Percentiles rank a stretch among this genome's conserved stretches.
Conservation (phyloP, 2,888 invertebrate species). For the Euproctis similis region DNA sequence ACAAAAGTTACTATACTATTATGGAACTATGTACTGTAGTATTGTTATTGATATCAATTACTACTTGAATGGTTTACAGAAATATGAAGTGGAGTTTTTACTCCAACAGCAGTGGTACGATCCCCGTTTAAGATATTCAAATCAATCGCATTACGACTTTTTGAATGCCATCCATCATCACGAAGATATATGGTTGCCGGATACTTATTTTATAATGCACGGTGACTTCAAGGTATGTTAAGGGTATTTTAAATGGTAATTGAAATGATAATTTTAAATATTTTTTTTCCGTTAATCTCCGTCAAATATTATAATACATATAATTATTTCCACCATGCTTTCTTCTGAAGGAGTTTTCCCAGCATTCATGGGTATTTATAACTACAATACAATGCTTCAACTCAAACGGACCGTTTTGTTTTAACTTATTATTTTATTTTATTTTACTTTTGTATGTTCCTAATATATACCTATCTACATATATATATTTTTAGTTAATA, state of each 20-base stretch:
- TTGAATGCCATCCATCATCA: conserved; percentile 95
- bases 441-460: too few relatives aligned
- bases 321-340: conserved; percentile 56
- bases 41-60: too few relatives aligned
- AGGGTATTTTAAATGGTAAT: conserved; percentile 8
- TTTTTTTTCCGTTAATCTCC: too few relatives aligned
- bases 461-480: too few relatives aligned
- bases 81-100: conserved; percentile 97
- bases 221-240: conserved; percentile 89
- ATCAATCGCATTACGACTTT: conserved; percentile 90
- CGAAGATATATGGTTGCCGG: conserved; percentile 94
- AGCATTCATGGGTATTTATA: conserved; percentile 60
- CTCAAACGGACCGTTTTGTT: conserved; percentile 43
- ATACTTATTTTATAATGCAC: conserved; percentile 97
- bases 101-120: conserved; percentile 96
- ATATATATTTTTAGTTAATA: too few relatives aligned
- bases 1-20: too few relatives aligned
- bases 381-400: conserved; percentile 51
- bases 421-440: conserved; percentile 38
- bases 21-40: too few relatives aligned
- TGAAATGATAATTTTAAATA: too few relatives aligned
- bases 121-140: conserved; percentile 90
- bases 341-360: conserved; percentile 58
- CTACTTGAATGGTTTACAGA: conserved; percentile 81
- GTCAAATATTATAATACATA: conserved; percentile 44